These are phyloP conservation scores for Monoplex corrugatus DNA, from an alignment of 2,888 invertebrate genomes.

Conservation along the genomic window DNA sequence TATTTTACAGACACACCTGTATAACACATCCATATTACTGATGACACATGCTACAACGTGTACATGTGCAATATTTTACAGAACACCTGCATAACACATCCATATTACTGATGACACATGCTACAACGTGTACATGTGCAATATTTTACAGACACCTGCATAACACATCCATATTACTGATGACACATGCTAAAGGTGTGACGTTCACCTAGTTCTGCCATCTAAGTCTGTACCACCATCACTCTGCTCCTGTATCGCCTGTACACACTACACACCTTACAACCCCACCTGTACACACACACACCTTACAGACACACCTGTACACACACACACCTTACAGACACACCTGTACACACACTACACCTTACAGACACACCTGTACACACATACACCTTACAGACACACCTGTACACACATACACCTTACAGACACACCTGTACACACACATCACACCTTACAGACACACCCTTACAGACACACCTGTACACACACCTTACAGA, in stretches of 20 bases:
- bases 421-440: too few species aligned
- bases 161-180: background rate
- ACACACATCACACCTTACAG: too few species aligned
- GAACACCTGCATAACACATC: background rate
- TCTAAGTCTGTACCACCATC: conserved; percentile 77
- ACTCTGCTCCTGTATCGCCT: conserved; percentile 75
- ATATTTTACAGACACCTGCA: background rate
- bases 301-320: too few species aligned
- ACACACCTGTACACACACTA: too few species aligned
- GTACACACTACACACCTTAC: too few species aligned
- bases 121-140: background rate
- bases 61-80: background rate
- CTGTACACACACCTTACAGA: too few species aligned
- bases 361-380: too few species aligned
- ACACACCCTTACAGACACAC: too few species aligned
- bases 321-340: background rate
- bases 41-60: background rate
- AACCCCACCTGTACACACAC: too few species aligned
- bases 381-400: too few species aligned
- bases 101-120: background rate
- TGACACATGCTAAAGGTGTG: too few species aligned
- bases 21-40: background rate
- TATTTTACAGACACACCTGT: background rate
- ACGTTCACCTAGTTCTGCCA: conserved; percentile 75
- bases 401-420: too few species aligned